Conservation (phyloP, 2,113 vertebrate species). For the Cyprinus carpio region DNA sequence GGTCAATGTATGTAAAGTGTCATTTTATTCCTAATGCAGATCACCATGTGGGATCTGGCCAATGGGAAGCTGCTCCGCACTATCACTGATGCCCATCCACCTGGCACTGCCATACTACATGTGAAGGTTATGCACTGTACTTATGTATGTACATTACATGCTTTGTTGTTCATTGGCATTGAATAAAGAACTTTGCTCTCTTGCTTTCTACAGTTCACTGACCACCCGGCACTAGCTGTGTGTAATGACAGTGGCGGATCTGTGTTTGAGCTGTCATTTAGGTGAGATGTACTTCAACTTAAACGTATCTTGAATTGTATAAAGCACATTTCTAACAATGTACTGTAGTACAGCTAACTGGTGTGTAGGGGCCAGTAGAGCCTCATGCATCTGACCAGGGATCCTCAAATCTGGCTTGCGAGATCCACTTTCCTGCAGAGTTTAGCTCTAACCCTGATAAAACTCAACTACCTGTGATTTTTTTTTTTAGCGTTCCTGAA, state of each 20-base stretch:
- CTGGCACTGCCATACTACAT: constrained; percentile 93
- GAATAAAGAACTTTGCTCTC: not conserved
- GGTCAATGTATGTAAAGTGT: not conserved
- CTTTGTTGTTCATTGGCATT: not conserved
- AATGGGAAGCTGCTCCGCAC: constrained; percentile 94
- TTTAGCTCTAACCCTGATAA: no score
- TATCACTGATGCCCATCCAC: constrained; percentile 95
- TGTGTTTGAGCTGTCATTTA: constrained; percentile 95
- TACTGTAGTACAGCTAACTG: not conserved
- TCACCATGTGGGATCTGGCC: constrained; percentile 99
- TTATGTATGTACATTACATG: not conserved
- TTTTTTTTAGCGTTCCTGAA: no score
- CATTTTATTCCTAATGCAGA: constrained; percentile 70
- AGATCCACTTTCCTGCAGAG: no score
- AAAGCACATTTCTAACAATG: not conserved
- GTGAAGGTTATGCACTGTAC: constrained; percentile 83
- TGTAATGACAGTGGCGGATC: constrained; percentile 98
- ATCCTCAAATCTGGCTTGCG: no score
- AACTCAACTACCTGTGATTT: no score
- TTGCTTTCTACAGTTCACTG: constrained; percentile 86
- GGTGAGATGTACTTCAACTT: constrained; percentile 74
- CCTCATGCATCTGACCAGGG: not conserved
- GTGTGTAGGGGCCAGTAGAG: constrained; percentile 45
- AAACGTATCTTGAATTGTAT: not conserved
- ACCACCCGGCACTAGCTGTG: constrained; percentile 92